These are phyloP conservation scores for Platyrinchus mystaceus DNA, from an alignment of 2,797 vertebrate species.

Conservation along the genomic window DNA sequence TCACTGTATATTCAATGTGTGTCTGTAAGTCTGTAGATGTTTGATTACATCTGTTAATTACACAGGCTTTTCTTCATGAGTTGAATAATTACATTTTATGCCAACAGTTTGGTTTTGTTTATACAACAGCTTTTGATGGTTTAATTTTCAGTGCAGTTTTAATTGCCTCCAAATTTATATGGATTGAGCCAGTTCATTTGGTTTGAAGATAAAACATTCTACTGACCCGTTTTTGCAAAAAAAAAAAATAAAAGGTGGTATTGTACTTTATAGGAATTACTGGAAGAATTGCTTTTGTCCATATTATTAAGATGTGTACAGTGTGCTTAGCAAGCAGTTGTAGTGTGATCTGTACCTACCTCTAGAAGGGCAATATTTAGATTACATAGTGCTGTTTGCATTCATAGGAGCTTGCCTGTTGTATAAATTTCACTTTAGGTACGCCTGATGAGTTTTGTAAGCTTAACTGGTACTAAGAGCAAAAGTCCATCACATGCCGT, in stretches of 20 bases:
- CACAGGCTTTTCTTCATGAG: slow-evolving; percentile 35
- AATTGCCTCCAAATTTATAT: slow-evolving; percentile 43
- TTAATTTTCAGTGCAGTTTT: slow-evolving; percentile 49
- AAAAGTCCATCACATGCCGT: not conserved
- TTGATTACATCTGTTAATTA: slow-evolving; percentile 59
- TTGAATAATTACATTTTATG: slow-evolving; percentile 28
- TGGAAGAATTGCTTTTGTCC: not conserved
- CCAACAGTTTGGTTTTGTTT: slow-evolving; percentile 38
- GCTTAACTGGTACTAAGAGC: not conserved
- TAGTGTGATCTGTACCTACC: not conserved
- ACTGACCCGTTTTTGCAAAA: not conserved
- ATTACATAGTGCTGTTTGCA: not conserved
- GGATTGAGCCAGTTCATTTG: slow-evolving; percentile 52
- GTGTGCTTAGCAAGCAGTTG: not conserved
- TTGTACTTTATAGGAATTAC: not conserved
- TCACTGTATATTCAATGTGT: not conserved
- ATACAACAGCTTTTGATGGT: slow-evolving; percentile 51
- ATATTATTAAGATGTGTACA: not conserved
- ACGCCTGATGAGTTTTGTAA: not conserved
- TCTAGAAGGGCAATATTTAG: not conserved
- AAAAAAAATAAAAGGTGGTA: not conserved
- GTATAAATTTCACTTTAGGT: slow-evolving; percentile 39
- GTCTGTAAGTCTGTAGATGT: slow-evolving; percentile 41
- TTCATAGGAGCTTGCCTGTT: not conserved
- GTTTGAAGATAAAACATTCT: not conserved